Evolutionary conservation across 2,888 invertebrate genomes (phyloP), one percentile per base, ranked within the genome.

Genomic region (Pseudoips prasinana): DNA sequence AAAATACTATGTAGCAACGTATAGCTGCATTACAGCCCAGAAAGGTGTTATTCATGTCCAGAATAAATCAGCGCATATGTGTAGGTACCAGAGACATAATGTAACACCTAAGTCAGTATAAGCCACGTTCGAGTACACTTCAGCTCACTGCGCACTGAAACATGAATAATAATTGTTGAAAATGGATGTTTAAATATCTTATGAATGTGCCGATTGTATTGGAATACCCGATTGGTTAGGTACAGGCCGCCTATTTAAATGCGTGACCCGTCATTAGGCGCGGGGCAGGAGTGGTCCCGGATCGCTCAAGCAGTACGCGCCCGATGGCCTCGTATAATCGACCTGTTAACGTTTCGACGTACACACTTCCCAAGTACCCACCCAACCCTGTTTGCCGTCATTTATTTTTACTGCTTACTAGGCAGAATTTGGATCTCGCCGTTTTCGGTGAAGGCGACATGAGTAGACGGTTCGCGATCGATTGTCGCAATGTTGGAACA

Each of bases 181-280:
- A 66, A 64, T 56, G 53, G 64, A 60, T 50, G 53, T 69, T 69
- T 64, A 59, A 68, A 69, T 68, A 67, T 60, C 51, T 64, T 67
- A 63, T 64, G 68, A 64, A 69, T 71, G 66, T 64, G 34, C 37
- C 38, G 39, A 44, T 49, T 55, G 64, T 73, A 67, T 64, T 61
- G 58, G 61, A 50, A 73, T 70, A 73, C 58, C 54, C 69, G 73
- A 76, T 79, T 65, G 70, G 64, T 68, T 57, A 59, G 64, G 66
- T 77, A 47, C 40, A 39, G 79, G 64, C 66, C 74, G 76, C 76
- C 74, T 73, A 83, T 87, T 84, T 85, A 80, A 86, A 86, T 87
- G 79, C 82, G 84, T 73, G 76, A 73, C 77, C 80, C 80, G 75
- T 83, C 83, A 87, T 86, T 83, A 85, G 77, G 73, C 61, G 62